Evolutionary conservation across 2,888 invertebrate genomes (phyloP), one percentile per base, ranked within the genome.

Genomic region (Mesodorylaimus sp.): DNA sequence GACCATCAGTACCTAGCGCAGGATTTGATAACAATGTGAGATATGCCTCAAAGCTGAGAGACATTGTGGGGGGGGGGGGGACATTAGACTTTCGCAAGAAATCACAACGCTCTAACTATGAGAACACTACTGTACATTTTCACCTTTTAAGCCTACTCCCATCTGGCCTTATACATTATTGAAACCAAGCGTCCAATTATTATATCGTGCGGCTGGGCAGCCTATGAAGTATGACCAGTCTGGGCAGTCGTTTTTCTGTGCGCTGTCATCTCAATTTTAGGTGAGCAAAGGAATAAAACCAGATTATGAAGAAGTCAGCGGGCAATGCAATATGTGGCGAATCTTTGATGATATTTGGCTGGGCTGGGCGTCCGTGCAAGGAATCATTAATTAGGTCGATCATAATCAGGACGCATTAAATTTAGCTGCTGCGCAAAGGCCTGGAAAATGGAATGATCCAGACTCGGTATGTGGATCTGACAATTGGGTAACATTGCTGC

Each of bases 131-230:
- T n/a, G n/a, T n/a, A n/a, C n/a, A n/a, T n/a, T n/a, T n/a, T n/a
- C n/a, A n/a, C n/a, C n/a, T n/a, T n/a, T n/a, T n/a, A 29, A 79
- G 82, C 89, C 0, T 93, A 91, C 70, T 87, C 89, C 0, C 82
- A 81, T 60, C 89, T 93, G 70, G 87, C 86, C 7, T 76, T 75
- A 53, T 79, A 81, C 62, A 74, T 93, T 47, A 93, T 91, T 72
- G 73, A 76, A 59, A 91, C 91, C 23, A 87, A 87, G 1, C 74
- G 83, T 32, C 76, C 80, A 21, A 91, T 93, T 81, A 77, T 91
- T 48, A 93, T 88, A 70, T 87, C 88, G 0, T 93, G 93, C 72
- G 87, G 87, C 68, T 93, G 91, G 91, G 91, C 93, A 1, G 88
- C 88, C 46, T 93, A 93, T 68, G 36, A 49, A 32, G 44, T 38